Base-by-base conservation (phyloP, 2,113 vertebrate species). In the Pterophyllum scalare region DNA sequence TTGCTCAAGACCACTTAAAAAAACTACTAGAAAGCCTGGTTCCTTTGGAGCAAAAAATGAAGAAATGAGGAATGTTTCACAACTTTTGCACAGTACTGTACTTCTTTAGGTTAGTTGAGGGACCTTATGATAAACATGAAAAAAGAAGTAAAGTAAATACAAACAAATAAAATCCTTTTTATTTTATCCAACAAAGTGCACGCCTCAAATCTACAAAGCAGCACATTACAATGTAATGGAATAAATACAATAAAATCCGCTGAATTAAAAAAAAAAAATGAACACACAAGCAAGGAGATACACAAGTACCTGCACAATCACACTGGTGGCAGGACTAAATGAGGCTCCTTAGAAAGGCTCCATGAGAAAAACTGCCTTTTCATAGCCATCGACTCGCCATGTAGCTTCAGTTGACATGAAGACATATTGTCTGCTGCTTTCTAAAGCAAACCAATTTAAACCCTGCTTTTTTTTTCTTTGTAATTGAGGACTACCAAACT, bases 191-290 rank as follows among this genome's bases (percentile, higher is more conserved):
- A 95, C 95, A 96, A 96, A 94, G 97, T 96, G 95, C 96, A 96
- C 94, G 96, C 96, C 96, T 97, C 95, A 94, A 93, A 91, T 95
- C 96, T 96, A 97, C 95, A 97, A 97, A 97, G 97, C 96, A 96
- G 96, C 97, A 97, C 96, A 92, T 95, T 96, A 97, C 94, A 96
- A 95, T 87, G 95, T 96, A 94, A 95, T 95, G 95, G 96, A 97
- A 97, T 97, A 98, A 98, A 98, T 97, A 98, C 95, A 97, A 94
- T 95, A 96, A 97, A 96, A 96, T 95, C 93, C 85, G 93, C 88
- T 95, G 90, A 91, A 91, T 83, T 77, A 12, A 86, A 86, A 96
- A 96, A 96, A 94, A 91, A 87, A 90, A 92, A 93, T 93, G 89
- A 81, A 64, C 81, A 85, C 62, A 93, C 83, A 86, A 91, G 83